Evolutionary conservation across 1,140 invertebrate species (phyloP).

Genomic region (Diuraphis noxia): DNA sequence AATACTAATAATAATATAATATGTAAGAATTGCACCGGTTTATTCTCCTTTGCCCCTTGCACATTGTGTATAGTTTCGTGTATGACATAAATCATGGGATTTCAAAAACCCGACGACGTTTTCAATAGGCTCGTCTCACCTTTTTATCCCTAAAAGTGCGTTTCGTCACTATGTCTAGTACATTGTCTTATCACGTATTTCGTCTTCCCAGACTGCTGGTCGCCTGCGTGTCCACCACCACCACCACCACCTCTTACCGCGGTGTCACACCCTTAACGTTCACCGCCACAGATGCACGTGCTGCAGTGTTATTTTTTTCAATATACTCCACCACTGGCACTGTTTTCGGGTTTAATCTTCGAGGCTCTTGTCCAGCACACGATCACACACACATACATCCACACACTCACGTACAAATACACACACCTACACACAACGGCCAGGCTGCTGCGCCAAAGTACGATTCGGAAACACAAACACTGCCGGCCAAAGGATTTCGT

Average conservation of each 20-base stretch:
- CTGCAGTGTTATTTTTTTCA: not conserved
- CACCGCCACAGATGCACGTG: not conserved
- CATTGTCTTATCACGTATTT: slow-evolving; percentile 52
- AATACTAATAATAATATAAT: slow-evolving; percentile 33
- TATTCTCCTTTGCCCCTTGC: not conserved
- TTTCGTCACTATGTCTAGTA: slow-evolving; percentile 31
- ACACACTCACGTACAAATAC: not conserved
- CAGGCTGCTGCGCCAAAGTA: not conserved
- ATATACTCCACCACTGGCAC: not conserved
- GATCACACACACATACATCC: not conserved
- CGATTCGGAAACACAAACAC: slow-evolving; percentile 43
- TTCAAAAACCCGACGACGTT: slow-evolving; percentile 34
- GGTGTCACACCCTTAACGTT: not conserved
- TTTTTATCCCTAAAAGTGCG: slow-evolving; percentile 46
- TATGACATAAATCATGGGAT: slow-evolving; percentile 47
- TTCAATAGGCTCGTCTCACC: slow-evolving; percentile 35
- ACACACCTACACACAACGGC: slow-evolving; percentile 18
- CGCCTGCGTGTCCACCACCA: not conserved
- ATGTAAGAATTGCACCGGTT: slow-evolving; percentile 31
- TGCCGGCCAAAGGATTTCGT: slow-evolving; percentile 1
- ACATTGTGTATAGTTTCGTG: slow-evolving; percentile 17
- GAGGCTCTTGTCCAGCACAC: slow-evolving; percentile 31
- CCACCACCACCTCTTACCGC: not conserved
- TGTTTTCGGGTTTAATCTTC: slow-evolving; percentile 25
- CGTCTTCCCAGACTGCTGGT: slow-evolving; percentile 47